phyloP scores from a whole-genome alignment of 2,113 vertebrate genomes.

The Phycodurus eques region DNA sequence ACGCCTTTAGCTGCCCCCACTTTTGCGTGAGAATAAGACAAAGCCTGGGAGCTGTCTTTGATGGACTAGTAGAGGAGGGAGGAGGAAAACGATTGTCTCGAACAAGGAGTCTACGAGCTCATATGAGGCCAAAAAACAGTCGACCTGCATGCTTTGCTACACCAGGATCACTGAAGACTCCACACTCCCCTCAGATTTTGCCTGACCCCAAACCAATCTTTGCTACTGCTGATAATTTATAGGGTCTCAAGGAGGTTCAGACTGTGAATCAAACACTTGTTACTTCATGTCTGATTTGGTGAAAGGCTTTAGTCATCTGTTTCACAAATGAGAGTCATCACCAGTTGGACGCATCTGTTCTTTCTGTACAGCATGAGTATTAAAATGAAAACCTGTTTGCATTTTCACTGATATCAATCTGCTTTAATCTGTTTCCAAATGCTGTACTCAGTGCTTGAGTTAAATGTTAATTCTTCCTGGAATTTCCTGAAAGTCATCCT shows the following conservation, averaged over 20 bases:
- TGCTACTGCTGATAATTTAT: neutral
- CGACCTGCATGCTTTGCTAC: neutral
- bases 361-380: neutral
- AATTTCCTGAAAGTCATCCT: neutral
- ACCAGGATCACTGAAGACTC: constrained; percentile 2
- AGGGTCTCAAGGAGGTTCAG: neutral
- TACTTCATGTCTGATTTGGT: neutral
- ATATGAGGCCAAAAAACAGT: constrained; percentile 24
- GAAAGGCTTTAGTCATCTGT: neutral
- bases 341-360: neutral
- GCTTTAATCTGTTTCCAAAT: neutral
- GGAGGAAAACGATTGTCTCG: constrained; percentile 16
- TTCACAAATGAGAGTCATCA: neutral
- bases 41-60: constrained; percentile 64
- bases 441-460: neutral
- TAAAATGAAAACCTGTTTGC: neutral
- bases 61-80: constrained; percentile 71
- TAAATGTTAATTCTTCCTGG: neutral
- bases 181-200: neutral
- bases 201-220: neutral
- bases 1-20: constrained; percentile 88
- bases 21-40: constrained; percentile 75
- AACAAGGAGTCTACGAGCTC: constrained; percentile 22
- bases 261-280: neutral
- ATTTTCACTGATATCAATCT: neutral